These are phyloP conservation scores for Xiphophorus hellerii DNA, from an alignment of 2,113 vertebrate genomes.

Conservation along the genomic window DNA sequence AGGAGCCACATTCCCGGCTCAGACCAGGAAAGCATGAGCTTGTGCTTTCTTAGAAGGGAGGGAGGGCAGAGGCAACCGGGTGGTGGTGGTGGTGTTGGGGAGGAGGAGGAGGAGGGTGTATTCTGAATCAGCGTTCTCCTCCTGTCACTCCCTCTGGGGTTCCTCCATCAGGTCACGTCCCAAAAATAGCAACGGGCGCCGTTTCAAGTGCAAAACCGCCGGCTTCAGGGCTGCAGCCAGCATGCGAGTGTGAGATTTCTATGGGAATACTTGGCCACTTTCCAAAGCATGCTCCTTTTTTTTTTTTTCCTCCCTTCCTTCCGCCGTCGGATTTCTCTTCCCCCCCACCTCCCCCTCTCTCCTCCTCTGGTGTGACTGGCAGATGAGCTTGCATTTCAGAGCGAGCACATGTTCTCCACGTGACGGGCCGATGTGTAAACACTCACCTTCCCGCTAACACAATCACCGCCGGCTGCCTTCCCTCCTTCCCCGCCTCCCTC, in stretches of 20 bases:
- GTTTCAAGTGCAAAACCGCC: conserved; percentile 95
- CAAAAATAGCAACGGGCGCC: conserved; percentile 94
- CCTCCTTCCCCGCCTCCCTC: conserved; percentile 33
- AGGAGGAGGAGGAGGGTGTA: conserved; percentile 3
- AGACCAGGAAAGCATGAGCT: conserved; percentile 33
- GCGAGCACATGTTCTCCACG: conserved; percentile 90
- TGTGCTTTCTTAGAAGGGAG: conserved; percentile 29
- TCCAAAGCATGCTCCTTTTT: conserved; percentile 81
- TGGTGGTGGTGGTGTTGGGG: conserved; percentile 29
- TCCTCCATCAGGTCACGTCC: conserved; percentile 93
- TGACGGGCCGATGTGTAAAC: conserved; percentile 82
- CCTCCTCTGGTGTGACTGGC: conserved; percentile 88
- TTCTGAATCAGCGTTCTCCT: conserved; percentile 78
- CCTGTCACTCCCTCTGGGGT: conserved; percentile 89
- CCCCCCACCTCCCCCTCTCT: conserved; percentile 81
- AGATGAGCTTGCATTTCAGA: conserved; percentile 88
- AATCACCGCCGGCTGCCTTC: conserved; percentile 51
- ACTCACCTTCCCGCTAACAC: conserved; percentile 72
- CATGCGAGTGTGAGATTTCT: conserved; percentile 92
- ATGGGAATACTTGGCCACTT: conserved; percentile 91
- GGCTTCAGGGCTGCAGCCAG: conserved; percentile 92
- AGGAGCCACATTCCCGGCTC: conserved; percentile 10
- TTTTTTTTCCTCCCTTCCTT: conserved; percentile 3
- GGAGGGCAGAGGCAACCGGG: conserved; percentile 44
- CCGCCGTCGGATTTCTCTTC: conserved; percentile 26